Conservation (phyloP, 2,888 invertebrate species). For the Xylophagus ater region DNA sequence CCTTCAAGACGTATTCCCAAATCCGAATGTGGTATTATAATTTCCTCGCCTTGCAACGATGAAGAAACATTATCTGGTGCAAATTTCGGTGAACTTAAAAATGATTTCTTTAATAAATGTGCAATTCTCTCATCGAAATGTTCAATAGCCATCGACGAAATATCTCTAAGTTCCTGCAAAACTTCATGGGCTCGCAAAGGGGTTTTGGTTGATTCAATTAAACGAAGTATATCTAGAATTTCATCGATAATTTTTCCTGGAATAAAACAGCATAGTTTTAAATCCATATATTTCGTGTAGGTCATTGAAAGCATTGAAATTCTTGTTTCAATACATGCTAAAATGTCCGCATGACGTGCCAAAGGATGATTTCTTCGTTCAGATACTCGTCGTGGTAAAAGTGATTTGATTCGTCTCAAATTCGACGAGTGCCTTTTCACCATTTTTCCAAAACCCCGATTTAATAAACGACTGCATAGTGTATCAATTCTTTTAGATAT, state of each 20-base stretch:
- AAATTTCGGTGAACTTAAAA: constrained; percentile 17
- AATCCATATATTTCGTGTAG: constrained; percentile 37
- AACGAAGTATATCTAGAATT: constrained; percentile 58
- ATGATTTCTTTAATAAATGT: constrained; percentile 24
- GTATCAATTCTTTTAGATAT: constrained; percentile 67
- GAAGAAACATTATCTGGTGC: constrained; percentile 15
- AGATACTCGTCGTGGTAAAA: constrained; percentile 78
- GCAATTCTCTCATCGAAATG: constrained; percentile 85
- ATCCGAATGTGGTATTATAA: constrained; percentile 12
- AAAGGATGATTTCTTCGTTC: constrained; percentile 76
- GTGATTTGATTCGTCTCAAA: constrained; percentile 65
- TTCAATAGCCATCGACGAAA: constrained; percentile 83
- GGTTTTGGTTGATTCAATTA: constrained; percentile 53
- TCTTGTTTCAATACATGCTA: constrained; percentile 81
- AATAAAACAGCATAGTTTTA: constrained; percentile 39
- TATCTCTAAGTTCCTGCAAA: constrained; percentile 77
- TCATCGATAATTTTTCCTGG: constrained; percentile 91
- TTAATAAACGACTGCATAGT: constrained; percentile 62
- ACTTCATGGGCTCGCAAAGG: constrained; percentile 72
- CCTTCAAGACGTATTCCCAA: constrained; percentile 11
- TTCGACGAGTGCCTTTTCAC: constrained; percentile 65
- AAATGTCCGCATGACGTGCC: constrained; percentile 79
- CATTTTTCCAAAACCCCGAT: constrained; percentile 70
- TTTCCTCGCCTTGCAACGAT: background rate
- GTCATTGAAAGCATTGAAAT: constrained; percentile 89